Base-by-base conservation (phyloP, 2,797 vertebrate genomes). In the Sebastes minor region DNA sequence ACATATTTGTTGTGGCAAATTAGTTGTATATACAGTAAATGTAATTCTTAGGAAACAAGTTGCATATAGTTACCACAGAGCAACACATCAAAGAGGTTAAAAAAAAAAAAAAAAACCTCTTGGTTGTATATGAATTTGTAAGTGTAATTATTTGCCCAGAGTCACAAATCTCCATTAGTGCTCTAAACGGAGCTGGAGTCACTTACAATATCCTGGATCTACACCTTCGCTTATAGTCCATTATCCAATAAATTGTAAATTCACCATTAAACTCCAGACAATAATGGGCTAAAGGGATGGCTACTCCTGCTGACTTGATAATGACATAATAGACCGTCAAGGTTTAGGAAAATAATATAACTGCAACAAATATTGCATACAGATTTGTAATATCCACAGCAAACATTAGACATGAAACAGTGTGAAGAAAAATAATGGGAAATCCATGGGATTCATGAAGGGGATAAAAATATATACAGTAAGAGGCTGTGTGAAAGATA, bases 401-500 rank as follows among this genome's bases (percentile, higher is more conserved):
- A 64, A 82, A 87, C 71, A 81, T 76, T 33, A 35, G 70, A 74
- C 59, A 74, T 65, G 76, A 67, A 73, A 84, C 57, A 76, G 25
- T 68, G 60, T 57, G 72, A 78, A 80, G 61, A 74, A 77, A 75
- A 82, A 76, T 72, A 32, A 87, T 76, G 70, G 60, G 73, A 73
- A 86, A 81, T 89, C 67, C 67, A 80, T 71, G 79, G 74, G 80
- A 87, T 80, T 81, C 66, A 84, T 25, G 38, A 62, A 71, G 74
- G 82, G 66, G 63, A 74, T 84, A 78, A 74, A 87, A 86, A 83
- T 78, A 85, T 61, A 82, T 86, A 81, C 33, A 81, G 68, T 86
- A 81, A 80, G 78, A 88, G 62, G 46, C 74, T 77, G 75, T 72
- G 70, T 78, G 77, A 73, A 79, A 83, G 84, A 90, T 93, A 92